A percentile compares a stretch with the other conserved stretches of the same genome.
phyloP scores from a whole-genome alignment of 2,888 invertebrate genomes.

The Biston stratarius region DNA sequence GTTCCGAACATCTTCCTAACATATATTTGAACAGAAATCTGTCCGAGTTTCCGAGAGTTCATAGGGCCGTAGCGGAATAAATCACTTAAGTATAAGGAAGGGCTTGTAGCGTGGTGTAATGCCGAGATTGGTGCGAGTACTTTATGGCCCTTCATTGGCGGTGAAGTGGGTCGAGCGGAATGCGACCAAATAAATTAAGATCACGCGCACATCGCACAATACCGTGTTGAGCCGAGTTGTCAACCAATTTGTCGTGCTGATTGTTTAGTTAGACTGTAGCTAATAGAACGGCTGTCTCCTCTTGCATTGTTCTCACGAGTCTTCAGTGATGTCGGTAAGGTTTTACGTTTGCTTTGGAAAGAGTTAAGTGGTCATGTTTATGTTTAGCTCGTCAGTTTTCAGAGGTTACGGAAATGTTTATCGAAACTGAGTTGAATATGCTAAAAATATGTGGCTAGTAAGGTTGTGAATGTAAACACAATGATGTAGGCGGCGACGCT shows the following conservation, averaged over 20 bases:
- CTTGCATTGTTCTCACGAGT: slow-evolving; percentile 25
- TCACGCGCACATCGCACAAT: slow-evolving; percentile 56
- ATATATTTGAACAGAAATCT: background rate
- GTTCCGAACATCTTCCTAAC: background rate
- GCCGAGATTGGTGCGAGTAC: slow-evolving; percentile 58
- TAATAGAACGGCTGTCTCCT: slow-evolving; percentile 37
- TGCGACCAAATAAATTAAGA: slow-evolving; percentile 73
- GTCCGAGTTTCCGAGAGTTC: slow-evolving; percentile 8
- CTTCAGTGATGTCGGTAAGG: slow-evolving; percentile 25
- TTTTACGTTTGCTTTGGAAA: slow-evolving; percentile 25
- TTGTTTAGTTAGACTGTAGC: slow-evolving; percentile 39
- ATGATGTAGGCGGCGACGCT: slow-evolving; percentile 60
- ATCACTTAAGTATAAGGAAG: slow-evolving; percentile 44
- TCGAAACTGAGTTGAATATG: slow-evolving; percentile 49
- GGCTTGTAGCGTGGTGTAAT: slow-evolving; percentile 51
- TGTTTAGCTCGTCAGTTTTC: slow-evolving; percentile 30
- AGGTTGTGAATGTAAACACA: slow-evolving; percentile 68
- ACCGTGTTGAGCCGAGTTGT: slow-evolving; percentile 30
- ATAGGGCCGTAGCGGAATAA: slow-evolving; percentile 27
- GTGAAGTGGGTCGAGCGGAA: slow-evolving; percentile 74
- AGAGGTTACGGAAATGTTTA: slow-evolving; percentile 40
- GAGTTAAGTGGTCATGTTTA: slow-evolving; percentile 24
- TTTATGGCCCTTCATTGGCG: slow-evolving; percentile 73
- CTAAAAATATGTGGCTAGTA: slow-evolving; percentile 64
- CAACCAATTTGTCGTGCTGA: slow-evolving; percentile 48